Evolutionary conservation across 1,140 invertebrate genomes (phyloP), one percentile per base, ranked within the genome.

Genomic region (Heliconius congener): DNA sequence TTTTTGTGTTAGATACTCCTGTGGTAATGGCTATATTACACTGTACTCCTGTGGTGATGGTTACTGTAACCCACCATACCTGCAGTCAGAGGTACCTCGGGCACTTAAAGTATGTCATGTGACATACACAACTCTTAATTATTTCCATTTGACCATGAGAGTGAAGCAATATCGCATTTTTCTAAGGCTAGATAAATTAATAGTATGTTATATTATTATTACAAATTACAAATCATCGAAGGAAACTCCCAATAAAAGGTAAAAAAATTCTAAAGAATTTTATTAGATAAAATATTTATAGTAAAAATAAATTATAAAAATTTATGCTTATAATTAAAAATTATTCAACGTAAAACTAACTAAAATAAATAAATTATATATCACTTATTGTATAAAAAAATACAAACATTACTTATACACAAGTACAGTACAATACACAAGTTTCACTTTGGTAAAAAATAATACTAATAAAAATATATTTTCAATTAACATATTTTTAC

Each of bases 391-490:
- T 30, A 66, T 13, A 30, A 66, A n/a, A 27, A 27, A 66, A 66
- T 27, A 66, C 9, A 66, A 66, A 66, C 27, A 30, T 66, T 66
- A 66, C 60, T 23, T 23, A 23, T 23, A 23, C 23, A 23, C 23
- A 23, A 23, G 23, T 23, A 23, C 23, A 23, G 23, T 23, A 23
- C 23, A 23, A 23, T 23, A 23, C 60, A 16, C 60, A 66, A 66
- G 60, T 66, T 66, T 66, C n/a, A 66, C 60, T 66, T 66, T 66
- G 60, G 60, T 30, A 30, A 30, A 66, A 66, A 66, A 66, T 66
- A 66, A 66, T 66, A 66, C 60, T 66, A 66, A 57, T 9, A 66
- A 66, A 66, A 66, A 66, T 66, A 66, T 60, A 60, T 60, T 23
- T 23, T 23, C 55, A 23, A 60, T 23, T 23, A 66, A 66, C 4